These are phyloP conservation scores for Stichodactyla helianthus DNA, from an alignment of 64 coral and sea anemone species.

Conservation along the genomic window DNA sequence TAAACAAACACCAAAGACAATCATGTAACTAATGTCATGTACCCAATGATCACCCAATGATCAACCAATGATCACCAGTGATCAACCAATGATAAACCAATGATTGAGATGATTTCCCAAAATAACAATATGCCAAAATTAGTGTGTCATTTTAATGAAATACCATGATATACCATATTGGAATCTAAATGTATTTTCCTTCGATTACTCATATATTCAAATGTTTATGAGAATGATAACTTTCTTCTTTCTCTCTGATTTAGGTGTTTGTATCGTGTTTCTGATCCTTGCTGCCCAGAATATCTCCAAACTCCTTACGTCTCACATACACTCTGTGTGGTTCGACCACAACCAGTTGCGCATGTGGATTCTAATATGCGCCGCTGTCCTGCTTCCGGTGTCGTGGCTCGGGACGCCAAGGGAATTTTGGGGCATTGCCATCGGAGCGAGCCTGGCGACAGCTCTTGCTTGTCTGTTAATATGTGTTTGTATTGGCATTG, in stretches of 20 bases:
- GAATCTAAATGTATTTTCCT: no score
- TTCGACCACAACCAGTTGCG: conserved; percentile 45
- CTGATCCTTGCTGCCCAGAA: conserved; percentile 79
- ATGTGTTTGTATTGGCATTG: conserved; percentile 57
- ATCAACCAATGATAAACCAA: no score
- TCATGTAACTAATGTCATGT: no score
- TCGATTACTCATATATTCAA: no score
- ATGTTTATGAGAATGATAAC: background rate
- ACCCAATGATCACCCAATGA: no score
- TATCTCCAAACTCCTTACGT: conserved; percentile 52
- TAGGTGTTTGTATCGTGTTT: conserved; percentile 88
- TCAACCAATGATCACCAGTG: no score
- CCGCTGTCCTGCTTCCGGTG: conserved; percentile 60
- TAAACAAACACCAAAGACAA: no score
- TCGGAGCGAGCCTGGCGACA: conserved; percentile 74
- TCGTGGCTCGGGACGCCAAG: conserved; percentile 91
- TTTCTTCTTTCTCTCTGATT: background rate
- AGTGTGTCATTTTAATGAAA: no score
- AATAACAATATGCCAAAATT: no score
- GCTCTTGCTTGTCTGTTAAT: conserved; percentile 80
- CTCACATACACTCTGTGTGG: conserved; percentile 24
- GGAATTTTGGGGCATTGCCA: conserved; percentile 89
- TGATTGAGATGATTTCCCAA: no score
- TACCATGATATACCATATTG: no score
- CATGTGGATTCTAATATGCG: conserved; percentile 75